Evolutionary conservation across 2,888 invertebrate species (phyloP).

Genomic region (Volucella inflata): DNA sequence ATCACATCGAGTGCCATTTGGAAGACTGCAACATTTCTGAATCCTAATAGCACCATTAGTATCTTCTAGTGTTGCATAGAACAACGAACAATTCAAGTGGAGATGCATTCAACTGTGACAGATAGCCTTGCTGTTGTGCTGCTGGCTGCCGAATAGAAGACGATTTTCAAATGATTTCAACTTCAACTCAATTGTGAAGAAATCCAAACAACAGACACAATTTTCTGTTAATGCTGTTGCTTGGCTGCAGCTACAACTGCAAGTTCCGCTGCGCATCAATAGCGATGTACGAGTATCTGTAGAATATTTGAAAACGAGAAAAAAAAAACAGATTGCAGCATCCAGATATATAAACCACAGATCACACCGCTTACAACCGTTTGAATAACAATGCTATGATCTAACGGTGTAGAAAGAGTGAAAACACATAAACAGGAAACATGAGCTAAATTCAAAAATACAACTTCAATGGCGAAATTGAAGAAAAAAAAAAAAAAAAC

Average conservation of each 20-base stretch:
- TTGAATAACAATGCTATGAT: conserved; percentile 55
- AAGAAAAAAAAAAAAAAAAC: conserved; percentile 13
- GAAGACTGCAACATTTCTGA: conserved; percentile 9
- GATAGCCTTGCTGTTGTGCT: conserved; percentile 41
- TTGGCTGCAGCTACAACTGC: conserved; percentile 5
- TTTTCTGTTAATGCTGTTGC: conserved; percentile 9
- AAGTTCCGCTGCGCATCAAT: conserved; percentile 63
- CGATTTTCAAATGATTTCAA: conserved; percentile 4
- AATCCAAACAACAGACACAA: conserved; percentile 9
- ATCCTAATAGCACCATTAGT: conserved; percentile 37
- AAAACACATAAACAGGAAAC: conserved; percentile 52
- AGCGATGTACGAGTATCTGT: conserved; percentile 62
- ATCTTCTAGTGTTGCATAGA: conserved; percentile 35
- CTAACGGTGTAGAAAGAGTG: conserved; percentile 19
- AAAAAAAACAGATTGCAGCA: conserved; percentile 39
- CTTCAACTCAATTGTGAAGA: conserved; percentile 21
- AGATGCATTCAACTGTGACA: conserved; percentile 58
- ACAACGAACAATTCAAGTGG: conserved; percentile 37
- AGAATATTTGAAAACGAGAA: conserved; percentile 8
- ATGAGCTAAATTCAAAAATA: conserved; percentile 54
- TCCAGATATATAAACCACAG: conserved; percentile 38
- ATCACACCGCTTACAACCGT: conserved; percentile 46
- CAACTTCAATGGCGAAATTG: conserved; percentile 43
- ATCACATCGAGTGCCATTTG: conserved; percentile 52
- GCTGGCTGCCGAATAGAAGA: background rate